These are phyloP conservation scores for Nomada goodeniana DNA, from an alignment of 2,888 invertebrate genomes.

Conservation along the genomic window DNA sequence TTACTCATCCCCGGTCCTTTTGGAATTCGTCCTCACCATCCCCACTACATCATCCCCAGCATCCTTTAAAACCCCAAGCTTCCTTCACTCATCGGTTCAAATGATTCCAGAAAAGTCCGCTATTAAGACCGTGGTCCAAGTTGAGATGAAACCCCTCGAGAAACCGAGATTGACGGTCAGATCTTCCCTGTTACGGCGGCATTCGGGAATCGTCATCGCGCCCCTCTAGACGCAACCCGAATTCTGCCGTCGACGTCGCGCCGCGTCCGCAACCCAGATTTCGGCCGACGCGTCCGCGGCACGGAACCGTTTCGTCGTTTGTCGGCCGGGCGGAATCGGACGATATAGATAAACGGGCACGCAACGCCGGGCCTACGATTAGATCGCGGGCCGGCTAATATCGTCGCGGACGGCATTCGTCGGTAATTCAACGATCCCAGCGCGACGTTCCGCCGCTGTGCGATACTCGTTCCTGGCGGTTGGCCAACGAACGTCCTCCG, in stretches of 20 bases:
- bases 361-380: constrained; percentile 42
- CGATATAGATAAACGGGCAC: constrained; percentile 42
- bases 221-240: too few relatives aligned
- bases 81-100: too few relatives aligned
- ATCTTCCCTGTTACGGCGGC: too few relatives aligned
- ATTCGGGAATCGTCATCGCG: too few relatives aligned
- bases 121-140: too few relatives aligned
- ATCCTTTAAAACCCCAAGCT: too few relatives aligned
- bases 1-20: too few relatives aligned
- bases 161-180: too few relatives aligned
- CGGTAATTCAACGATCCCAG: constrained; percentile 66
- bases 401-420: constrained; percentile 37
- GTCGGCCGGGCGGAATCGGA: constrained; percentile 26
- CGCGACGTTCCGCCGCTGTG: constrained; percentile 46
- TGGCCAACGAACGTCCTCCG: constrained; percentile 55
- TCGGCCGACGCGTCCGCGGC: not conserved
- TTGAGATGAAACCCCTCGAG: too few relatives aligned
- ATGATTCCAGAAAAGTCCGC: too few relatives aligned
- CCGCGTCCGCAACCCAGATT: not conserved
- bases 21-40: too few relatives aligned
- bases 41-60: too few relatives aligned
- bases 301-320: constrained; percentile 30
- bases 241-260: not conserved
- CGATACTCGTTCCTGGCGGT: constrained; percentile 63
- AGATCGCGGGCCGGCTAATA: constrained; percentile 53